Conservation (phyloP, 2,888 invertebrate genomes). For the Calliphora vomitoria region DNA sequence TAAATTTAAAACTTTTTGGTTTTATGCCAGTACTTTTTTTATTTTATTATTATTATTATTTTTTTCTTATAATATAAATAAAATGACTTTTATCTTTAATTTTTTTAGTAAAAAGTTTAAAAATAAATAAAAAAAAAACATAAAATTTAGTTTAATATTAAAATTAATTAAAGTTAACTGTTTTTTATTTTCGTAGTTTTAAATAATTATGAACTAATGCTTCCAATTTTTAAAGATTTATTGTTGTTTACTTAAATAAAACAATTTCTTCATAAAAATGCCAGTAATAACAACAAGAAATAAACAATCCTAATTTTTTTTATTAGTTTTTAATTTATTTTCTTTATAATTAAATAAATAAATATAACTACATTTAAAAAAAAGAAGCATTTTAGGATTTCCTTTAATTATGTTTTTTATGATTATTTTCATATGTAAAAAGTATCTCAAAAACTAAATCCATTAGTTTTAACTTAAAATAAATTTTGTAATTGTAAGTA, state of each 20-base stretch:
- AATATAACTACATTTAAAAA: slow-evolving; percentile 18
- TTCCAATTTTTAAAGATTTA: slow-evolving; percentile 68
- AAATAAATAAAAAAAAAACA: slow-evolving; percentile 3
- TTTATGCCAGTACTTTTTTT: slow-evolving; percentile 15
- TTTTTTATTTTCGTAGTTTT: slow-evolving; percentile 64
- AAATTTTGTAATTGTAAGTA: slow-evolving; percentile 25
- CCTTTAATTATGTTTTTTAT: slow-evolving; percentile 42
- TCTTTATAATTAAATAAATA: slow-evolving; percentile 25
- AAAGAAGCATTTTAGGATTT: slow-evolving; percentile 62
- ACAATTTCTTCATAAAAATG: slow-evolving; percentile 37
- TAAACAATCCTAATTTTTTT: slow-evolving; percentile 67
- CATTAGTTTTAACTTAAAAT: slow-evolving; percentile 50
- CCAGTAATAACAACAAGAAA: slow-evolving; percentile 61
- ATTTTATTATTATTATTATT: slow-evolving; percentile 5
- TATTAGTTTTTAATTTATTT: slow-evolving; percentile 58
- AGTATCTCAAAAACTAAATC: slow-evolving; percentile 68
- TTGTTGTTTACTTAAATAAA: slow-evolving; percentile 53
- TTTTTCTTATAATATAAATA: slow-evolving; percentile 23
- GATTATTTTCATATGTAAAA: slow-evolving; percentile 69
- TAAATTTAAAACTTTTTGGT: slow-evolving; percentile 63
- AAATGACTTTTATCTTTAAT: slow-evolving; percentile 11
- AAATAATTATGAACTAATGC: slow-evolving; percentile 70
- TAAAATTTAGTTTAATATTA: slow-evolving; percentile 58
- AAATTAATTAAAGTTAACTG: slow-evolving; percentile 56
- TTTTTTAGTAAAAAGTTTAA: slow-evolving; percentile 35